These are phyloP conservation scores for Apodemia duryi DNA, from an alignment of 2,888 invertebrate species.

Conservation along the genomic window DNA sequence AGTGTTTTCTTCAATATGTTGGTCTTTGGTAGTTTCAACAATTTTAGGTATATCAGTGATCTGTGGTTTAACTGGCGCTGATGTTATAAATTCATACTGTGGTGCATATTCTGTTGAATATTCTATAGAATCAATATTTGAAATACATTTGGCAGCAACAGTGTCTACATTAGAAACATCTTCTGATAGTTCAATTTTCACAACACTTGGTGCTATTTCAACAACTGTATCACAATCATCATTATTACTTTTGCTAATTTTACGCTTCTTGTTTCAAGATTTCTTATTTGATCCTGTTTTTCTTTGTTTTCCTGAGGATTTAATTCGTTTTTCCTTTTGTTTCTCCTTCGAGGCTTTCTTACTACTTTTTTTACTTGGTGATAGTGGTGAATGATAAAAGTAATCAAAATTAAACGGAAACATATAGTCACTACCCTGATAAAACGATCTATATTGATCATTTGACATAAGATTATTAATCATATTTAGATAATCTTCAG, in stretches of 20 bases:
- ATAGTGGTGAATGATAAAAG: constrained; percentile 31
- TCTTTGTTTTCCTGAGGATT: constrained; percentile 1
- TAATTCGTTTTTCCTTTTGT: constrained; percentile 25
- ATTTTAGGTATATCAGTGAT: constrained; percentile 11
- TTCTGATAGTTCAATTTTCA: not conserved
- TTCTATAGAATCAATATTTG: not conserved
- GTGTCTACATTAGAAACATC: not conserved
- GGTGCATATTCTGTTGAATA: not conserved
- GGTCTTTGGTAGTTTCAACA: not conserved
- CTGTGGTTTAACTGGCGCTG: not conserved
- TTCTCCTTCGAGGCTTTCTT: constrained; percentile 22
- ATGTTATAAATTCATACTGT: not conserved
- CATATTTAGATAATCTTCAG: constrained; percentile 6
- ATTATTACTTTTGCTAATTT: constrained; percentile 26
- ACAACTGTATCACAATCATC: constrained; percentile 19
- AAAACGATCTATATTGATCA: constrained; percentile 20
- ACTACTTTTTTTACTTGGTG: constrained; percentile 19
- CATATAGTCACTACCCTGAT: constrained; percentile 15
- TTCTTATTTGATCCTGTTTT: constrained; percentile 21
- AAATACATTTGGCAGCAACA: not conserved
- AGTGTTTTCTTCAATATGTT: constrained; percentile 15
- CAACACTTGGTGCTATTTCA: constrained; percentile 17
- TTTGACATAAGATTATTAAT: not conserved
- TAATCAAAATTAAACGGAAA: constrained; percentile 34
- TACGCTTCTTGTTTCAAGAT: constrained; percentile 22